Conservation (phyloP, 2,797 vertebrate species). For the Sebastes steindachneri region DNA sequence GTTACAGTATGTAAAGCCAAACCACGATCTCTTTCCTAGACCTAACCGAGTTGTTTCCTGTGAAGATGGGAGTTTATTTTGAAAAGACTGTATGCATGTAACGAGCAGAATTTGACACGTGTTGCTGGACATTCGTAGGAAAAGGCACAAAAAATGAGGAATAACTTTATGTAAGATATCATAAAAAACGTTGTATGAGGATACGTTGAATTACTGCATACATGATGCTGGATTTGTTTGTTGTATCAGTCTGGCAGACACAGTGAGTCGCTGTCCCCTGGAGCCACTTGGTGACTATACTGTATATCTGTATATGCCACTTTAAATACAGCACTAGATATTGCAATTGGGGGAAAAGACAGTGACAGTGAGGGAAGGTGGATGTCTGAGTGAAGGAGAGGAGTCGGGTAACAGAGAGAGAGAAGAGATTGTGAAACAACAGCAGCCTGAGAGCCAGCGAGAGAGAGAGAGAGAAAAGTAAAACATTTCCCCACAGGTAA, state of each 20-base stretch:
- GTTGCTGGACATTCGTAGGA: too few species aligned
- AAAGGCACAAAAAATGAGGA: too few species aligned
- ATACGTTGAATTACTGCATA: background rate
- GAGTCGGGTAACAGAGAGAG: background rate
- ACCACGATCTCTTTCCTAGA: too few species aligned
- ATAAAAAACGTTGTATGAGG: background rate
- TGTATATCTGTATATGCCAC: background rate
- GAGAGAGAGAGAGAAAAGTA: background rate
- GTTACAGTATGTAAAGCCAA: too few species aligned
- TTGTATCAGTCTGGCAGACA: conserved; percentile 18
- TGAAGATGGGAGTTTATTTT: too few species aligned
- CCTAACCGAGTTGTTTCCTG: too few species aligned
- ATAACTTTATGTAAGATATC: too few species aligned
- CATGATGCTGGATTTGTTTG: conserved; percentile 2
- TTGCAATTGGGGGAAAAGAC: background rate
- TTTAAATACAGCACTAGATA: background rate
- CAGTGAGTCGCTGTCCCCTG: conserved; percentile 42
- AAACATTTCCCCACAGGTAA: conserved; percentile 31
- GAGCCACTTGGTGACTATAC: conserved; percentile 28
- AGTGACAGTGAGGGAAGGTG: background rate
- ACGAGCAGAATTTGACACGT: too few species aligned
- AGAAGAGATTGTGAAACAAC: conserved; percentile 10
- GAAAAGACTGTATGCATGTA: too few species aligned
- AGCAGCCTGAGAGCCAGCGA: background rate
- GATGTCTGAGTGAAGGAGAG: background rate